These are phyloP conservation scores for Pelvicachromis taeniatus DNA, from an alignment of 2,113 vertebrate genomes.

Conservation along the genomic window DNA sequence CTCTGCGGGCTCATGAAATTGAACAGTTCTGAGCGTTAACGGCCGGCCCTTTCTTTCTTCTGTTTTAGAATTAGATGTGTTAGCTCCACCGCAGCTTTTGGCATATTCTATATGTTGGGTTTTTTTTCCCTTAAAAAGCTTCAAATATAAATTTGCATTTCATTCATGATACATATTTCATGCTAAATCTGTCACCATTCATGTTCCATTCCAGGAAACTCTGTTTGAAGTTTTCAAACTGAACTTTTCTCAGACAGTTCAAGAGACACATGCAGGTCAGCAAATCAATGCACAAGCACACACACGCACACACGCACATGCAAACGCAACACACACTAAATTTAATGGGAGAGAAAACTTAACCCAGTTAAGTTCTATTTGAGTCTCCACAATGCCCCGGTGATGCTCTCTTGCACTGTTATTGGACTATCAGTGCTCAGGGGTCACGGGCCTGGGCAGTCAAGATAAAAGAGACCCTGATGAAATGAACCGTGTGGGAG, in stretches of 20 bases:
- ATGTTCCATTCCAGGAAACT: slow-evolving; percentile 8
- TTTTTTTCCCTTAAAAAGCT: slow-evolving; percentile 4
- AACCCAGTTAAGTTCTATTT: slow-evolving; percentile 40
- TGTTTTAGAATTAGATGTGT: slow-evolving; percentile 50
- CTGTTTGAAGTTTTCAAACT: not conserved
- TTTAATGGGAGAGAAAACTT: slow-evolving; percentile 20
- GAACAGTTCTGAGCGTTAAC: slow-evolving; percentile 46
- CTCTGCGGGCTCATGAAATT: slow-evolving; percentile 51
- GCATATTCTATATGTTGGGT: not conserved
- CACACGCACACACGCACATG: not conserved
- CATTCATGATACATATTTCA: slow-evolving; percentile 32
- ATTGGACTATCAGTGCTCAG: slow-evolving; percentile 59
- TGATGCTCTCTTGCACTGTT: slow-evolving; percentile 43
- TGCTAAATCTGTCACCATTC: slow-evolving; percentile 18
- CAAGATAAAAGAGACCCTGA: slow-evolving; percentile 72
- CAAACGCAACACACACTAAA: slow-evolving; percentile 1
- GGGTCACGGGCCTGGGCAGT: slow-evolving; percentile 69
- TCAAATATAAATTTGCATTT: slow-evolving; percentile 52
- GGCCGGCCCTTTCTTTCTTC: slow-evolving; percentile 25
- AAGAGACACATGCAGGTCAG: not conserved
- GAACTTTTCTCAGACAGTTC: slow-evolving; percentile 20
- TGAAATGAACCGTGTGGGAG: slow-evolving; percentile 65
- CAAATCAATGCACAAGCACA: not conserved
- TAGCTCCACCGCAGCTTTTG: not conserved
- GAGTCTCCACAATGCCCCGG: slow-evolving; percentile 22